These are phyloP conservation scores for Archips crataeganus DNA, from an alignment of 2,888 invertebrate species.

Conservation along the genomic window DNA sequence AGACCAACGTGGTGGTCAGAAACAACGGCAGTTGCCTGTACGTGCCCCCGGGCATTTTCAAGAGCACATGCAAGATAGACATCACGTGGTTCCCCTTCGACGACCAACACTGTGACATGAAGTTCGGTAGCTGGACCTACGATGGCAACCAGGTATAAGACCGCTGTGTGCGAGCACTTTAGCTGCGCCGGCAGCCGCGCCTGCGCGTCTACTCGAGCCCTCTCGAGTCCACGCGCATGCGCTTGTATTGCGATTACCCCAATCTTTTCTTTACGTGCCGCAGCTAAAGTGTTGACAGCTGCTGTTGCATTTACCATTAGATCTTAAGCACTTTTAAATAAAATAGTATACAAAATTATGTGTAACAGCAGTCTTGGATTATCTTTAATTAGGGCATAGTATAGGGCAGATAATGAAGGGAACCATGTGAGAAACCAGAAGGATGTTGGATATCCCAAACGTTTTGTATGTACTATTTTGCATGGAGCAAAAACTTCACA, in stretches of 20 bases:
- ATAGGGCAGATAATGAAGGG: conserved; percentile 78
- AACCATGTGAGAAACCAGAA: conserved; percentile 90
- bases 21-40: conserved; percentile 99
- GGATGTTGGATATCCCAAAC: conserved; percentile 76
- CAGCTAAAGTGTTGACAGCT: conserved; percentile 41
- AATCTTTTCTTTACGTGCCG: conserved; percentile 41
- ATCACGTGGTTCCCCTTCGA: conserved; percentile 99
- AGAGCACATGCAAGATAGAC: conserved; percentile 99
- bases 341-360: conserved; percentile 48
- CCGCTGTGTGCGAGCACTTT: conserved; percentile 43
- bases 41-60: conserved; percentile 99
- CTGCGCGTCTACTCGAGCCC: conserved; percentile 38
- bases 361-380: conserved; percentile 49
- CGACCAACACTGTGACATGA: conserved; percentile 99
- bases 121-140: conserved; percentile 99
- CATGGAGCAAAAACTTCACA: conserved; percentile 88
- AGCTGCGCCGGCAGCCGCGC: conserved; percentile 38
- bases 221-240: conserved; percentile 40
- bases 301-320: conserved; percentile 39
- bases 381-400: conserved; percentile 44
- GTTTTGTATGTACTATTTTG: conserved; percentile 92
- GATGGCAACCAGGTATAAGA: conserved; percentile 96
- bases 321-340: conserved; percentile 26
- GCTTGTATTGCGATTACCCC: conserved; percentile 40
- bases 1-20: conserved; percentile 99